A percentile compares a stretch with the other conserved stretches of the same genome.
phyloP scores from a whole-genome alignment of 2,113 vertebrate species.

The Microcebus ravelobensis region DNA sequence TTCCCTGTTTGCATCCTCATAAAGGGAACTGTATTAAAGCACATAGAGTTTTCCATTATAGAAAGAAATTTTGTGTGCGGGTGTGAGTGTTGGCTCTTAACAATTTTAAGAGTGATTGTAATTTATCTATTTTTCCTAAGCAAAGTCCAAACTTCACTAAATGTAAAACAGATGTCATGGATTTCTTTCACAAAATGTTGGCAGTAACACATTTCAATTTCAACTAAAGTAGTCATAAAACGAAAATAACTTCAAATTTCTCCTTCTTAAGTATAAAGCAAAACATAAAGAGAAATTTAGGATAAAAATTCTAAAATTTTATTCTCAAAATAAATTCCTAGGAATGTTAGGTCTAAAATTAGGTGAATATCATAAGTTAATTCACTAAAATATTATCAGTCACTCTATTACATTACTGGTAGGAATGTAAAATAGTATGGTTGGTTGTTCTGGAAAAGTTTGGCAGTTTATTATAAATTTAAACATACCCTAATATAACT shows the following conservation, averaged over 20 bases:
- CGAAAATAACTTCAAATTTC: conserved; percentile 31
- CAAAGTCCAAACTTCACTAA: conserved; percentile 15
- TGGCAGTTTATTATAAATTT: conserved; percentile 7
- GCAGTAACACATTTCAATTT: background rate
- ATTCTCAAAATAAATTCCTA: background rate
- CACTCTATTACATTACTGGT: background rate
- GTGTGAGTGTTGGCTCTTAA: background rate
- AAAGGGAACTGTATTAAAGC: background rate
- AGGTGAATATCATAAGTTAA: background rate
- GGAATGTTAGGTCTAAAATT: background rate
- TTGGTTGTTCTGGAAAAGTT: background rate
- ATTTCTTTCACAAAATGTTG: conserved; percentile 63
- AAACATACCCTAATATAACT: background rate
- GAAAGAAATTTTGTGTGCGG: background rate
- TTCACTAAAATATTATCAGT: conserved; percentile 22
- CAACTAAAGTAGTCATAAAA: conserved; percentile 41
- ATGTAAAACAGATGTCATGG: conserved; percentile 50
- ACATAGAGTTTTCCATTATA: conserved; percentile 7
- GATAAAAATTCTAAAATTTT: background rate
- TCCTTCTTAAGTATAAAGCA: conserved; percentile 45
- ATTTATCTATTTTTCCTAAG: conserved; percentile 36
- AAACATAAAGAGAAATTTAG: conserved; percentile 18
- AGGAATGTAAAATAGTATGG: background rate
- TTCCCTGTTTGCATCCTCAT: background rate
- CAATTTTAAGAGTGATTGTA: background rate